A percentile compares a stretch with the other conserved stretches of the same genome.
Conservation (phyloP, 2,888 invertebrate species). For the Linyphia triangularis region DNA sequence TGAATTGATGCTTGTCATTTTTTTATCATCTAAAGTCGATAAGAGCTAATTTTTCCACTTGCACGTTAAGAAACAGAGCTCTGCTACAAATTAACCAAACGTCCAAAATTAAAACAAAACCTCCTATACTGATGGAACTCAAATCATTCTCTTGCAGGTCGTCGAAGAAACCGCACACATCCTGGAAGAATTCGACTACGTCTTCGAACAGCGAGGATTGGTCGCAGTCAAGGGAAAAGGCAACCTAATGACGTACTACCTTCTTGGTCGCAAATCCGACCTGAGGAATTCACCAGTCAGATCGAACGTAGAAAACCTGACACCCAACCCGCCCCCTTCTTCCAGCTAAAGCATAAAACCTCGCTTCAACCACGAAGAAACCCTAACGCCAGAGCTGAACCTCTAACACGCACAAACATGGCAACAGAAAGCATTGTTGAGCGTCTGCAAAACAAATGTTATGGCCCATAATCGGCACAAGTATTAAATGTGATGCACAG, state of each 20-base stretch:
- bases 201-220: conserved; percentile 94
- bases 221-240: conserved; percentile 99
- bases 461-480: conserved; percentile 17
- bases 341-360: conserved; percentile 37
- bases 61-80: too few relatives aligned
- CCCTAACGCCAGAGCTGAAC: conserved; percentile 48
- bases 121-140: not conserved
- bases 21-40: too few relatives aligned
- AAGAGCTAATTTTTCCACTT: too few relatives aligned
- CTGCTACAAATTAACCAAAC: too few relatives aligned
- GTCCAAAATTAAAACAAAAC: too few relatives aligned
- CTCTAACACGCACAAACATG: conserved; percentile 63
- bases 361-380: not conserved
- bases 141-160: conserved; percentile 83
- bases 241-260: conserved; percentile 95
- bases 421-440: not conserved
- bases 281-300: conserved; percentile 55
- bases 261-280: conserved; percentile 80
- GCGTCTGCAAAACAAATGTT: conserved; percentile 1
- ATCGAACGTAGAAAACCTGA: conserved; percentile 23
- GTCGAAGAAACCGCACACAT: conserved; percentile 96
- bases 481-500: conserved; percentile 21
- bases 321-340: not conserved
- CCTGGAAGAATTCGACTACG: conserved; percentile 92
- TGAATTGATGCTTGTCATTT: too few relatives aligned